Evolutionary conservation across 1,140 invertebrate species (phyloP), one percentile per base, ranked within the genome.

Genomic region (Drosophila pandora): DNA sequence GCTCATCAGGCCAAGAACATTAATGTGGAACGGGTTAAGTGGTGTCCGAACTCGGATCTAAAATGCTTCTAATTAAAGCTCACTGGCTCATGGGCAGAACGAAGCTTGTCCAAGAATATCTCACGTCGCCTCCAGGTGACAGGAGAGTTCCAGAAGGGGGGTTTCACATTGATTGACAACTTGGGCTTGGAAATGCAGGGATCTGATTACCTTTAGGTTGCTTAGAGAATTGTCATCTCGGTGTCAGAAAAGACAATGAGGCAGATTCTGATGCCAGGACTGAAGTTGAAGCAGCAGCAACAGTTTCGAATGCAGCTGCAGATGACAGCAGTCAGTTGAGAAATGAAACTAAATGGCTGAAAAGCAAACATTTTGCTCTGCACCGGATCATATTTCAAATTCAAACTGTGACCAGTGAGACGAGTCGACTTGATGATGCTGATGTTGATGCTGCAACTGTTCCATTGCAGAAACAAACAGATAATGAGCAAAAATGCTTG

Each of bases 401-500:
- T 22, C 58, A 58, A 65, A 71, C 49, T 41, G 54, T 71, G 45
- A 37, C 45, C 56, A 72, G 23, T 32, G 39, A 48, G 50, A 39
- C 22, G 28, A 32, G 73, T 22, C 34, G 49, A 67, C 32, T 21
- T 48, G 25, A n/a, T n/a, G 30, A 9, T 39, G 60, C 22, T 43
- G 25, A 21, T 47, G 43, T 3, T 17, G 17, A 1, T 22, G 21
- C 21, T 23, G 43, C 25, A 8, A 43, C 41, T 10, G 30, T 9
- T 56, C 13, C 50, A 41, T 55, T n/a, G 22, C 22, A 34, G 13
- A 28, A 52, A 17, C 10, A 32, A 52, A 55, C 53, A 63, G 28
- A 68, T 79, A 79, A 80, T 76, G 64, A 79, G 63, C 52, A 53
- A 75, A 62, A 79, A 69, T 68, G 53, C 37, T 78, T 45, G 57